Evolutionary conservation across 2,888 invertebrate species (phyloP), one percentile per base, ranked within the genome.

Genomic region (Netelia inedita): DNA sequence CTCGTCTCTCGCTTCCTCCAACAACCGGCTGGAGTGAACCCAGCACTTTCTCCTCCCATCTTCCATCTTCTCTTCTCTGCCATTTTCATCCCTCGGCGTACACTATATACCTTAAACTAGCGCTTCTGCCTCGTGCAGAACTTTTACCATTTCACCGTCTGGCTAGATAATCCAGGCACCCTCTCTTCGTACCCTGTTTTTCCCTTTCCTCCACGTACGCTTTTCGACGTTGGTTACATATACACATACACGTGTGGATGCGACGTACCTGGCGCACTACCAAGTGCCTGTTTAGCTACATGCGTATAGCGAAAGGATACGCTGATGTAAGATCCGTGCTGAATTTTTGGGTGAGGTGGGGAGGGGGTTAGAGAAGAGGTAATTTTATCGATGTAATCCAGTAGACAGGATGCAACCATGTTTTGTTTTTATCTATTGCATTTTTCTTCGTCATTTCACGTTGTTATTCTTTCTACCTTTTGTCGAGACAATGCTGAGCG

Each of bases 91-190:
- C 80, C 87, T 80, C 81, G 73, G 81, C 81, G 76, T 69, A 71
- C 83, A 82, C 68, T 83, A 79, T 86, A 35, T 28, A 16, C 66
- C 65, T 53, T 72, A 19, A 69, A 79, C 55, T 69, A 69, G 69
- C 75, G 71, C 65, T 79, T 76, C 82, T 79, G 43, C 75, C 72
- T 79, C 86, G 87, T 85, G 79, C 88, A 87, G 87, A 90, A 92
- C 89, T 92, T 92, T 92, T 89, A 88, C 90, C 90, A 89, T 92
- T 92, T 89, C 89, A 81, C 86, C 90, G 91, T 91, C 92, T 92
- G 90, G 88, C 82, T 79, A 89, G 91, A 92, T 92, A 92, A 92
- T 91, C 89, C 23, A 11, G 28, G 79, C 19, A 87, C 83, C 87
- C 66, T 72, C 61, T 59, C 66, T 19, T 72, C 23, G 65, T 57